These are phyloP conservation scores for Eupeodes corollae DNA, from an alignment of 1,140 invertebrate genomes.

Conservation along the genomic window DNA sequence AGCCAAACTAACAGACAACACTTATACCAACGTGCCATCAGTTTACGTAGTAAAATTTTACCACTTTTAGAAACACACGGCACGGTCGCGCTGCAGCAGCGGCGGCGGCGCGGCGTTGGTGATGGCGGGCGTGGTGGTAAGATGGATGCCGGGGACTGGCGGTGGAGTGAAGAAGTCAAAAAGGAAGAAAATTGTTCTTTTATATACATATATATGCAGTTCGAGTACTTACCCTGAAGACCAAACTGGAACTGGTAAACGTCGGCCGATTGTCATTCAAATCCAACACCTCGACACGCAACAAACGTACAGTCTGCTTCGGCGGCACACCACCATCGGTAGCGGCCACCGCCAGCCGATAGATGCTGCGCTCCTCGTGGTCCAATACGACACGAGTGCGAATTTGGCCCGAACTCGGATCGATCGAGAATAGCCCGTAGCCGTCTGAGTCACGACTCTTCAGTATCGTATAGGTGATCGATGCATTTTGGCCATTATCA, in stretches of 20 bases:
- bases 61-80: too few relatives aligned
- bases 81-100: too few relatives aligned
- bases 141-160: too few relatives aligned
- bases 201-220: background rate
- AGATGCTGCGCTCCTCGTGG: conserved; percentile 80
- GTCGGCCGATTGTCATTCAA: conserved; percentile 84
- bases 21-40: too few relatives aligned
- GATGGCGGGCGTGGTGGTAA: too few relatives aligned
- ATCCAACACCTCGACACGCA: conserved; percentile 79
- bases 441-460: conserved; percentile 76
- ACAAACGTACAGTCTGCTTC: conserved; percentile 62
- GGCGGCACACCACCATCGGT: conserved; percentile 74
- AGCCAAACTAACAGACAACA: too few relatives aligned
- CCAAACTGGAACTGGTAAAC: conserved; percentile 79
- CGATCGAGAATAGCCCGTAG: conserved; percentile 72
- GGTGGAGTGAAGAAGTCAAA: background rate
- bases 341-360: conserved; percentile 73
- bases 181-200: conserved; percentile 2
- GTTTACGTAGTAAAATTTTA: too few relatives aligned
- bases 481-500: conserved; percentile 78
- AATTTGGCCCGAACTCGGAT: conserved; percentile 75
- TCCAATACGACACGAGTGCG: conserved; percentile 77
- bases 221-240: conserved; percentile 67
- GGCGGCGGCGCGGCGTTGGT: too few relatives aligned
- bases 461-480: conserved; percentile 75